phyloP scores from a whole-genome alignment of 2,797 vertebrate genomes.

The Pseudochirops cupreus region DNA sequence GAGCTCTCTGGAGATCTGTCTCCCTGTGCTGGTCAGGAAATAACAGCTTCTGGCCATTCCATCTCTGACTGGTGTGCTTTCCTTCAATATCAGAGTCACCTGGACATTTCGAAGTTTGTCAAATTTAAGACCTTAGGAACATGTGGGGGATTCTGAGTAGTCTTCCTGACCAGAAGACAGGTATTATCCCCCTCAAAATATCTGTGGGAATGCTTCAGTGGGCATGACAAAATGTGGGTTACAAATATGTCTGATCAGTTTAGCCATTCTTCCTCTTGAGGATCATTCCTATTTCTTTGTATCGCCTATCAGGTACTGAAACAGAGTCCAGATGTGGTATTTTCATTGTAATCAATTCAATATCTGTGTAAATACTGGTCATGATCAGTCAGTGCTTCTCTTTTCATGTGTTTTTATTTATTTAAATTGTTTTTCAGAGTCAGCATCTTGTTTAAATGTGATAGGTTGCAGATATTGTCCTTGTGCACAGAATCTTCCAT shows the following conservation, averaged over 20 bases:
- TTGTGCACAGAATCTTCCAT: background rate
- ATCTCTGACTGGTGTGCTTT: background rate
- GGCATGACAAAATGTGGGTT: too few relatives aligned
- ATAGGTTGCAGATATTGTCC: background rate
- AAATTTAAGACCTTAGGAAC: background rate
- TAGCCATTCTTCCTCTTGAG: background rate
- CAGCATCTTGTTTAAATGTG: background rate
- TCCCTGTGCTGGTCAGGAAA: background rate
- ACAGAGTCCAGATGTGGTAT: background rate
- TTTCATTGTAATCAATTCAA: background rate
- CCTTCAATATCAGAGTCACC: background rate
- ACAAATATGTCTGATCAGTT: background rate
- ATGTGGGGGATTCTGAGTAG: background rate
- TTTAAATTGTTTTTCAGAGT: background rate
- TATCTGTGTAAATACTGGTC: background rate
- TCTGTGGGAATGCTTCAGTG: background rate
- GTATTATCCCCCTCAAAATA: background rate
- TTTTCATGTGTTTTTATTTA: background rate
- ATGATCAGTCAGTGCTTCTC: background rate
- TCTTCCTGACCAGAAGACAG: background rate
- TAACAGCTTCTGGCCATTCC: background rate
- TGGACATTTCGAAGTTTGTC: background rate
- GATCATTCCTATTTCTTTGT: background rate
- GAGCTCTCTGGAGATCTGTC: background rate
- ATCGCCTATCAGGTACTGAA: background rate